phyloP scores from a whole-genome alignment of 2,113 vertebrate species.

The Crypturellus undulatus region DNA sequence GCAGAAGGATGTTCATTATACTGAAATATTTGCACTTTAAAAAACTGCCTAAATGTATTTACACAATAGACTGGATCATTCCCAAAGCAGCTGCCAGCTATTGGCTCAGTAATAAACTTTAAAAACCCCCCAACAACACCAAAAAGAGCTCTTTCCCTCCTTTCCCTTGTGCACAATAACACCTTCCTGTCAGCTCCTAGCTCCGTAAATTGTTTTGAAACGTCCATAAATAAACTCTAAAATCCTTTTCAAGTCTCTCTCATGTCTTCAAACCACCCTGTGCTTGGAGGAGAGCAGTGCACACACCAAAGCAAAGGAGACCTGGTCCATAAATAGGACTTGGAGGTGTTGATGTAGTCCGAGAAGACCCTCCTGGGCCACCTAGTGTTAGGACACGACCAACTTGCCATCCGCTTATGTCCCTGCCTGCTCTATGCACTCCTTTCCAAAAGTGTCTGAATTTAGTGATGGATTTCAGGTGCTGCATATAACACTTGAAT shows the following conservation, averaged over 20 bases:
- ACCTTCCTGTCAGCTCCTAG: not conserved
- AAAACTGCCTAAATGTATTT: constrained; percentile 7
- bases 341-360: not conserved
- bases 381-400: not conserved
- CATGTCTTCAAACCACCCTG: fast-evolving
- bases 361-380: not conserved
- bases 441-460: not conserved
- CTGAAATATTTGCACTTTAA: constrained; percentile 56
- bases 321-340: fast-evolving
- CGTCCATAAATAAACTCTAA: not conserved
- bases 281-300: not conserved
- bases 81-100: constrained; percentile 4
- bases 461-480: not conserved
- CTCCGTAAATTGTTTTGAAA: not conserved
- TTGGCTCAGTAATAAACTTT: not conserved
- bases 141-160: not conserved
- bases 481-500: not conserved
- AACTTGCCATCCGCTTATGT: not conserved
- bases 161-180: fast-evolving
- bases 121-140: fast-evolving
- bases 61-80: not conserved
- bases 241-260: not conserved
- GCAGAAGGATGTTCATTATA: constrained; percentile 1
- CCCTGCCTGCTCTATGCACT: not conserved
- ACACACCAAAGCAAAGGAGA: fast-evolving